These are phyloP conservation scores for Lymantria monacha DNA, from an alignment of 2,888 invertebrate genomes.

Conservation along the genomic window DNA sequence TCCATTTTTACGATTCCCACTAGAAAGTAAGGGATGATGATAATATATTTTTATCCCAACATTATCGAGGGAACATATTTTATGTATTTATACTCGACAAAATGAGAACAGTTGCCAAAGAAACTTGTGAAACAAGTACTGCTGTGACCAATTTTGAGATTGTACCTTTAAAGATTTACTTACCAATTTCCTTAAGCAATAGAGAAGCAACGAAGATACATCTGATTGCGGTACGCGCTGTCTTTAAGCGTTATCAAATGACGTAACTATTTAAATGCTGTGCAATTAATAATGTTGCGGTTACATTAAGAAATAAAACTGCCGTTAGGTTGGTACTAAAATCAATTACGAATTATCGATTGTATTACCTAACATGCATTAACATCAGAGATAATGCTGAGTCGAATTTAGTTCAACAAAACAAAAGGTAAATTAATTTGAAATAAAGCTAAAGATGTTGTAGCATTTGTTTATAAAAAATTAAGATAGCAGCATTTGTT, in stretches of 20 bases:
- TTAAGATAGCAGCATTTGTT: too few species aligned
- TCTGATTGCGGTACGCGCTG: constrained; percentile 10
- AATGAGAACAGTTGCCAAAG: not conserved
- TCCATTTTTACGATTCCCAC: too few species aligned
- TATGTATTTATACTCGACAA: too few species aligned
- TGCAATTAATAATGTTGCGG: constrained; percentile 19
- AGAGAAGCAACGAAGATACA: constrained; percentile 7
- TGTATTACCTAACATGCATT: not conserved
- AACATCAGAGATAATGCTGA: not conserved
- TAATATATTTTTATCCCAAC: too few species aligned
- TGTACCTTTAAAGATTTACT: not conserved
- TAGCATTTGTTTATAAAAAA: too few species aligned
- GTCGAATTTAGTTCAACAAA: not conserved
- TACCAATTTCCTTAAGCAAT: constrained; percentile 9
- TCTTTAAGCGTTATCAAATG: constrained; percentile 15
- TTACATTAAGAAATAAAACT: constrained; percentile 16
- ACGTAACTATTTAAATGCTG: constrained; percentile 19
- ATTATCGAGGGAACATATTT: too few species aligned
- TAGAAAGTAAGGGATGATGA: too few species aligned
- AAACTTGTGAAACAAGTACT: constrained; percentile 1
- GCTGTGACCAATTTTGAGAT: constrained; percentile 16
- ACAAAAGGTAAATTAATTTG: not conserved
- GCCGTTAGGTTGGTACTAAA: constrained; percentile 10
- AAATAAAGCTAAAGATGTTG: too few species aligned
- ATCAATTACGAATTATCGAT: constrained; percentile 20